Base-by-base conservation (phyloP, 2,888 invertebrate species). In the Salticus scenicus region DNA sequence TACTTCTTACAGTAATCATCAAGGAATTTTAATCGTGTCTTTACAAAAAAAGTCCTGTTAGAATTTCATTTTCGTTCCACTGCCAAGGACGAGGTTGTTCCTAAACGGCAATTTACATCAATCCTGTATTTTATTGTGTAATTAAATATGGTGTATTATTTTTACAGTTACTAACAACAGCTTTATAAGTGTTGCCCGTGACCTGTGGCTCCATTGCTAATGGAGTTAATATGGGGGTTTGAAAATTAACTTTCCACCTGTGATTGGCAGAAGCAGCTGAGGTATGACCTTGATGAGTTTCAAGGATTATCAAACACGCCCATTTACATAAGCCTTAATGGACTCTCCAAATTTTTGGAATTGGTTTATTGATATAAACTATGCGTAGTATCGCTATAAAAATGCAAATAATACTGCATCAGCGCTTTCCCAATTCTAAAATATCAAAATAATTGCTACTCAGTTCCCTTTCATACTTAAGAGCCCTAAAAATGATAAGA, bases 41-140 rank as follows among this genome's bases (percentile, higher is more conserved):
- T 7, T 42, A 14, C 24, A 24, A 51, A 66, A 75, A 74, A 30
- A 31, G 20, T 30, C 28, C 75, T 41, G 82, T 82, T 75, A 63
- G 47, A 42, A 75, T 74, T 81, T 72, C 74, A 37, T 74, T 74
- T 80, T 80, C 72, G 31, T 69, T 75, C 82, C 75, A 75, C 33
- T 75, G 75, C 63, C 75, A 82, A 82, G 82, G 82, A 10, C 81
- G 30, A 10, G 24, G 10, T 20, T 14, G 12, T 4, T 24, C 12
- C 17, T 20, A 37, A 76, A 41, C 14, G 24, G 31, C 30, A 37
- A 28, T 64, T 64, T 71, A 27, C 63, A 74, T 81, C 69, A 71
- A 75, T 82, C 63, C 70, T 64, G 71, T 70, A n/a, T 33, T 63
- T 41, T 47, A 33, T 24, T 2, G 4, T 57, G 24, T 57, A 57